Conservation (phyloP, 2,797 vertebrate genomes). For the Yasuhikotakia modesta region DNA sequence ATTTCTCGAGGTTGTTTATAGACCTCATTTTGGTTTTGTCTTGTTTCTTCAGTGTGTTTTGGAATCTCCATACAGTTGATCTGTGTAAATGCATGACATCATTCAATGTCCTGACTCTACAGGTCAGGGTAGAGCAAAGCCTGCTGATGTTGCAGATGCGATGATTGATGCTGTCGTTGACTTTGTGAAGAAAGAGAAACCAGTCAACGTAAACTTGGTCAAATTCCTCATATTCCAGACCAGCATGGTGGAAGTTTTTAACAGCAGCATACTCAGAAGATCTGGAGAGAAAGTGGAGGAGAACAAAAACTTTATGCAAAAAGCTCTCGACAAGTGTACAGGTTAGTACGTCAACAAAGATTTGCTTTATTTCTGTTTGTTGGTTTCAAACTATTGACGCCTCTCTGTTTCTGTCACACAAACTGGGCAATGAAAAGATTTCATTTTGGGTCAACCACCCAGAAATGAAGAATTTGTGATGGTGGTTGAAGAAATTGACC, state of each 20-base stretch:
- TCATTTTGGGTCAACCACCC: not conserved
- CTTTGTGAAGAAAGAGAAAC: constrained; percentile 75
- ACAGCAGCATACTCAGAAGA: constrained; percentile 77
- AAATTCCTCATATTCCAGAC: constrained; percentile 86
- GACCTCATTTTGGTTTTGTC: no score
- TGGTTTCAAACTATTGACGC: not conserved
- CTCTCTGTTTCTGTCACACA: constrained; percentile 4
- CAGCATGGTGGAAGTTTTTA: constrained; percentile 77
- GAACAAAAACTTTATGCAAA: not conserved
- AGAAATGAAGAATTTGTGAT: constrained; percentile 38
- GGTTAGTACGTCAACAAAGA: constrained; percentile 52
- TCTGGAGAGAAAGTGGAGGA: constrained; percentile 54
- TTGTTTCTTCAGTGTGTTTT: no score
- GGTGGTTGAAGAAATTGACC: constrained; percentile 66
- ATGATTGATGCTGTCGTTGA: constrained; percentile 82
- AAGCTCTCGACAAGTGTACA: constrained; percentile 53
- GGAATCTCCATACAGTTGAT: not conserved
- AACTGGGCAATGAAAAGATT: constrained; percentile 53
- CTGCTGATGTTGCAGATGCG: constrained; percentile 78
- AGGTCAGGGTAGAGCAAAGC: constrained; percentile 77
- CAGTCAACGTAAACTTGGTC: constrained; percentile 69
- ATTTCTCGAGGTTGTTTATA: not conserved
- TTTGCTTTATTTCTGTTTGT: not conserved
- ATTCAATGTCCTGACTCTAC: constrained; percentile 58
- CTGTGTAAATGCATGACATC: not conserved